Evolutionary conservation across 1,140 invertebrate genomes (phyloP), one percentile per base, ranked within the genome.

Genomic region (Ceratoteleas bidentatus): DNA sequence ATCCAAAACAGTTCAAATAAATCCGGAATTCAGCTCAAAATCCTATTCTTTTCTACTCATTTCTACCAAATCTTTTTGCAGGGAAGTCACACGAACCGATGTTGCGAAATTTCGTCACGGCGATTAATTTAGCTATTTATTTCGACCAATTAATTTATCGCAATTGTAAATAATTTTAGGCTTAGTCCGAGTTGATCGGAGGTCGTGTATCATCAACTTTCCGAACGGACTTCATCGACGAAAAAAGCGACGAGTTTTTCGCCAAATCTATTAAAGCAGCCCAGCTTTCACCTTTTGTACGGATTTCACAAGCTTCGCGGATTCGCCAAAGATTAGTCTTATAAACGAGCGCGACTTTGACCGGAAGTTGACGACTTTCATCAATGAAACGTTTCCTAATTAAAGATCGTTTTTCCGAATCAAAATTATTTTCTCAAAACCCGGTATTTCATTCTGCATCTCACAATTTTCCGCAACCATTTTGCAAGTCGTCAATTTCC

Each of bases 261-360:
- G 50, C 65, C 68, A 68, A 61, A 57, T 43, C 40, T 43, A 43
- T 52, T 2, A 6, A 24, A 49, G 53, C 52, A 72, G 47, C 34
- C 15, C 40, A 40, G 56, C 36, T 68, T 66, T 61, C 68, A 13
- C 47, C 49, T 79, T 79, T 79, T 74, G 64, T 80, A 80, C 69
- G 69, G 56, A 80, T 81, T 70, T 75, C 70, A 54, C 33, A 74
- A 61, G 65, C 50, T 58, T 81, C 33, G 64, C 47, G 38, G 10
- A 73, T 74, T 83, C 77, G 49, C 80, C 80, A 84, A 80, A 79
- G 76, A 84, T 76, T 84, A 80, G 57, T 11, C 36, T 38, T 83
- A 74, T 50, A 49, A 0, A 36, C 60, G 60, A 58, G 34, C 61
- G 68, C 8, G 24, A 24, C 36, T 65, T 45, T 47, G 64, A 62